phyloP scores from a whole-genome alignment of 2,888 invertebrate genomes.

The Ypsolopha sequella region DNA sequence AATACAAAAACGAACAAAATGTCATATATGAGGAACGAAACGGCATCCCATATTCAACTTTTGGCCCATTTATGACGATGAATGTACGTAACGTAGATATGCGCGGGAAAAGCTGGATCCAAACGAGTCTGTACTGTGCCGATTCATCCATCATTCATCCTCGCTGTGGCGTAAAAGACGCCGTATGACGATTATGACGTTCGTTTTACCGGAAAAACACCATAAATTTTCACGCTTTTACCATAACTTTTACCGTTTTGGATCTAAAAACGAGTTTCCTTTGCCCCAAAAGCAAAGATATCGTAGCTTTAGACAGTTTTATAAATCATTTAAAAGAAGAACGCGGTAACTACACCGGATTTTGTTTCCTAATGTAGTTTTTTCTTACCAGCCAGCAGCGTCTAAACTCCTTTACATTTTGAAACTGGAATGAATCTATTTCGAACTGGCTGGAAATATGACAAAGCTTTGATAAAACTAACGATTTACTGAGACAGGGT shows the following conservation, averaged over 20 bases:
- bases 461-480: slow-evolving; percentile 42
- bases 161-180: slow-evolving; percentile 53
- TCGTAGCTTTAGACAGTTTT: not conserved
- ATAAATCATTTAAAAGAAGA: not conserved
- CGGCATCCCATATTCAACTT: slow-evolving; percentile 40
- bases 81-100: slow-evolving; percentile 22
- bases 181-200: slow-evolving; percentile 52
- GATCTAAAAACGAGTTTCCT: not conserved
- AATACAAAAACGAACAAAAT: slow-evolving; percentile 1
- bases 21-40: slow-evolving; percentile 1
- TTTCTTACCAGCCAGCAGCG: too few relatives aligned
- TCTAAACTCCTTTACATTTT: too few relatives aligned
- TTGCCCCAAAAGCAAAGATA: slow-evolving; percentile 2
- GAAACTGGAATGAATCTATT: slow-evolving; percentile 3
- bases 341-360: too few relatives aligned
- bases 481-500: slow-evolving; percentile 28
- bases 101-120: slow-evolving; percentile 40
- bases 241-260: too few relatives aligned
- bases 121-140: slow-evolving; percentile 12
- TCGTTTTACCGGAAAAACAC: slow-evolving; percentile 29
- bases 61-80: slow-evolving; percentile 52
- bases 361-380: too few relatives aligned
- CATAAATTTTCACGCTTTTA: not conserved
- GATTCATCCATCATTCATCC: slow-evolving; percentile 64
- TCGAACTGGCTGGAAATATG: slow-evolving; percentile 14